phyloP scores from a whole-genome alignment of 2,888 invertebrate genomes.

The Gonocerus acuteangulatus region DNA sequence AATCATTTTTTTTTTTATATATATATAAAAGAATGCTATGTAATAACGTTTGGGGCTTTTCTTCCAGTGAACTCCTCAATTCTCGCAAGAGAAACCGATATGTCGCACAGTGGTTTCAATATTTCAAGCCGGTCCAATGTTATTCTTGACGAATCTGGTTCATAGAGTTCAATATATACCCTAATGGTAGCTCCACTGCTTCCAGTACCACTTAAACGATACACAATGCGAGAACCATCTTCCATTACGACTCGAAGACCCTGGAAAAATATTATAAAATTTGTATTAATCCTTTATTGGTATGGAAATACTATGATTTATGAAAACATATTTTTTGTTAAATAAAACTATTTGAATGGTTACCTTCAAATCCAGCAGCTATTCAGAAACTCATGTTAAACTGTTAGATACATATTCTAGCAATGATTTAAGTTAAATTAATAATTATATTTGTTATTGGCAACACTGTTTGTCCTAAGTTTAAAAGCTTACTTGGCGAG shows the following conservation, averaged over 20 bases:
- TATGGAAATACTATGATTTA: neutral
- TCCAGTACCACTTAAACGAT: conserved; percentile 94
- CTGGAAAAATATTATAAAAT: conserved; percentile 46
- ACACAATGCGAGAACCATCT: conserved; percentile 88
- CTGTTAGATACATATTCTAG: no score
- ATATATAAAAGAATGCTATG: conserved; percentile 50
- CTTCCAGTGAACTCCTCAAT: conserved; percentile 80
- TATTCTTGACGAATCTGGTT: conserved; percentile 52
- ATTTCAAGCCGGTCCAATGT: conserved; percentile 47
- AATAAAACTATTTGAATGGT: no score
- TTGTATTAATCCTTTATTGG: neutral
- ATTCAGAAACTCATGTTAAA: no score
- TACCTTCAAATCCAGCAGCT: no score
- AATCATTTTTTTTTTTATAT: neutral
- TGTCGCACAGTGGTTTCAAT: conserved; percentile 77
- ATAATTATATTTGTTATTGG: no score
- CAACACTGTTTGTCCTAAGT: no score
- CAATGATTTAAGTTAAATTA: no score
- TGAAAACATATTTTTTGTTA: no score
- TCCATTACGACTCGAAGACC: conserved; percentile 89
- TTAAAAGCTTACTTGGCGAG: no score
- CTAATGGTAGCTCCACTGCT: conserved; percentile 96
- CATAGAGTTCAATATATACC: conserved; percentile 91
- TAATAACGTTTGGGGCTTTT: conserved; percentile 90
- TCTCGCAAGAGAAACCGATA: conserved; percentile 77